Conservation (phyloP, 1,140 invertebrate species). For the Nebria ingens region DNA sequence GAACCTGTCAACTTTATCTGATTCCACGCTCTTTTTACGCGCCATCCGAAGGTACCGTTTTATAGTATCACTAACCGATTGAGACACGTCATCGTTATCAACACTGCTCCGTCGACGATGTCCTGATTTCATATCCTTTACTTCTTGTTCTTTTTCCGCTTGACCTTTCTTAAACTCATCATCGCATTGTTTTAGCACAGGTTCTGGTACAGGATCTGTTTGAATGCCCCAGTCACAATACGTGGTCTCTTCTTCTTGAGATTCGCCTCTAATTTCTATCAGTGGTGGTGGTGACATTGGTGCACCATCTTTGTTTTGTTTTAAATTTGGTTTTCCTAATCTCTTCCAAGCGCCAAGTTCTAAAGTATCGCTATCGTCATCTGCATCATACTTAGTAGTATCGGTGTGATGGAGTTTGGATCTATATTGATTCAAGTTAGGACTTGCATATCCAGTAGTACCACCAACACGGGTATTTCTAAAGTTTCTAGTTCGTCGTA, state of each 20-base stretch:
- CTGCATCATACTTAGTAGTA: neutral
- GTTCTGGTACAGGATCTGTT: constrained; percentile 46
- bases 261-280: constrained; percentile 53
- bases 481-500: constrained; percentile 57
- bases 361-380: neutral
- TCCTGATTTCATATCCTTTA: constrained; percentile 26
- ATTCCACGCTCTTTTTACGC: constrained; percentile 70
- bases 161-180: constrained; percentile 34
- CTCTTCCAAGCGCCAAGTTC: neutral
- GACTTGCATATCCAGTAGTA: neutral
- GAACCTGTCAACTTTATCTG: constrained; percentile 68
- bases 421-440: neutral
- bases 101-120: constrained; percentile 54
- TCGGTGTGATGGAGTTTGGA: neutral
- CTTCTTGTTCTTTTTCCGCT: constrained; percentile 30
- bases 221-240: constrained; percentile 45
- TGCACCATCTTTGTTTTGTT: constrained; percentile 29
- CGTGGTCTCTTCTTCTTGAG: constrained; percentile 35
- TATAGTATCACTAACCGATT: constrained; percentile 75
- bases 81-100: constrained; percentile 72
- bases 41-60: constrained; percentile 76
- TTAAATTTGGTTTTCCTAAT: constrained; percentile 9
- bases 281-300: constrained; percentile 48
- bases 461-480: constrained; percentile 37
- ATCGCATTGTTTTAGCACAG: constrained; percentile 40